Evolutionary conservation across 2,113 vertebrate genomes (phyloP).

Genomic region (Plestiodon gilberti): DNA sequence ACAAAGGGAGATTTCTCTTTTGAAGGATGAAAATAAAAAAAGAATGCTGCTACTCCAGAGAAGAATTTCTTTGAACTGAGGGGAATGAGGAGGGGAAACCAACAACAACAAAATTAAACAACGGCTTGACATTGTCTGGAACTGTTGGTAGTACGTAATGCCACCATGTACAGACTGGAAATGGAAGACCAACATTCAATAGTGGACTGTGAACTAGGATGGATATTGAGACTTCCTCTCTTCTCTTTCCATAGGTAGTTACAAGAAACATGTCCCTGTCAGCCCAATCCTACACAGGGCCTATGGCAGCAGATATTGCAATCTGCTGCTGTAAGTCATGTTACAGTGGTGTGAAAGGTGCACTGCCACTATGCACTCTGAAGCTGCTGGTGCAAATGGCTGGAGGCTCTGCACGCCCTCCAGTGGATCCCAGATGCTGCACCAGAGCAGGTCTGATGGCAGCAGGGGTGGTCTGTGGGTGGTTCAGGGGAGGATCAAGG

Average conservation of each 20-base stretch:
- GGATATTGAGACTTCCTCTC: not conserved
- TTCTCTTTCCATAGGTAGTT: not conserved
- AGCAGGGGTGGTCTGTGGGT: too few relatives aligned
- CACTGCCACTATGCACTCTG: too few relatives aligned
- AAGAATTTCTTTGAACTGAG: slow-evolving; percentile 51
- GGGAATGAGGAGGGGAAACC: slow-evolving; percentile 32
- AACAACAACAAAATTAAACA: not conserved
- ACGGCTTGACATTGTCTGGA: accelerated
- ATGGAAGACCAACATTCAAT: slow-evolving; percentile 9
- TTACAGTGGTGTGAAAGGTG: too few relatives aligned
- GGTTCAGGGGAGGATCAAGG: too few relatives aligned
- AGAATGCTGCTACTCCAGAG: slow-evolving; percentile 6
- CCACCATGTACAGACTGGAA: not conserved
- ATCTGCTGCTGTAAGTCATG: too few relatives aligned
- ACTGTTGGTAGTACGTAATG: not conserved
- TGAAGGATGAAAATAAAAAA: slow-evolving; percentile 31
- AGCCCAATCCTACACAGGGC: too few relatives aligned
- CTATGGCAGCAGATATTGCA: too few relatives aligned
- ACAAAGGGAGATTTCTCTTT: slow-evolving; percentile 64
- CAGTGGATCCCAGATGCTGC: too few relatives aligned
- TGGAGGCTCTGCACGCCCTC: too few relatives aligned
- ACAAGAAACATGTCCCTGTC: not conserved
- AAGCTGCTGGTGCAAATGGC: too few relatives aligned
- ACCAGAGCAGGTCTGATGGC: too few relatives aligned
- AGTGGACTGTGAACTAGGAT: not conserved